A percentile compares a stretch with the other conserved stretches of the same genome.
phyloP scores from a whole-genome alignment of 1,140 invertebrate species.

The Heliconius eleuchia region DNA sequence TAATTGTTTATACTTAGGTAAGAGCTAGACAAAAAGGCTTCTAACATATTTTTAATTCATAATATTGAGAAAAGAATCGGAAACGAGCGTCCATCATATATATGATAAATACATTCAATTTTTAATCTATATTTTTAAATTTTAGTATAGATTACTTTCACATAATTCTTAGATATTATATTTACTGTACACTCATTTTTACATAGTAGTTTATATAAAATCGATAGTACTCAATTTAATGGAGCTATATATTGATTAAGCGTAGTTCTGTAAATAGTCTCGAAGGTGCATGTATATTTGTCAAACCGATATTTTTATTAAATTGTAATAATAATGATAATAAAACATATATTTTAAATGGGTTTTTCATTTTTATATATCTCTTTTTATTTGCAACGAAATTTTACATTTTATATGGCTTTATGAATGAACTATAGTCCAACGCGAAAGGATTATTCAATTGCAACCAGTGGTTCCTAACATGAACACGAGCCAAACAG shows the following conservation, averaged over 20 bases:
- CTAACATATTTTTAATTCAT: too few species aligned
- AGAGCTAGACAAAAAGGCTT: too few species aligned
- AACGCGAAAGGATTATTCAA: too few species aligned
- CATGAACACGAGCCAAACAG: too few species aligned
- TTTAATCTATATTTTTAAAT: not conserved
- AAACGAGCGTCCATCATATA: too few species aligned
- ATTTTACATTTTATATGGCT: too few species aligned
- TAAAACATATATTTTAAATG: conserved; percentile 30
- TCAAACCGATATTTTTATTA: conserved; percentile 22
- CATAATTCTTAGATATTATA: not conserved
- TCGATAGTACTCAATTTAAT: conserved; percentile 22
- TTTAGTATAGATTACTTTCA: too few species aligned
- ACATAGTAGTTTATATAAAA: conserved; percentile 22
- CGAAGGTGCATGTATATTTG: conserved; percentile 37
- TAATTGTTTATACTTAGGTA: too few species aligned
- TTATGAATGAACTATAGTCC: too few species aligned
- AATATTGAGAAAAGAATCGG: too few species aligned
- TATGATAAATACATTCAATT: not conserved
- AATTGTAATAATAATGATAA: conserved; percentile 18
- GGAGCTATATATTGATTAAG: conserved; percentile 35
- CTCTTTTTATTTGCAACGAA: too few species aligned
- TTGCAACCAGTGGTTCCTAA: too few species aligned
- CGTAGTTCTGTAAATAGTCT: conserved; percentile 18
- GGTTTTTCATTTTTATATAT: conserved; percentile 19
- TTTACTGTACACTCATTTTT: not conserved